These are phyloP conservation scores for Apis laboriosa DNA, from an alignment of 1,140 invertebrate species.

Conservation along the genomic window DNA sequence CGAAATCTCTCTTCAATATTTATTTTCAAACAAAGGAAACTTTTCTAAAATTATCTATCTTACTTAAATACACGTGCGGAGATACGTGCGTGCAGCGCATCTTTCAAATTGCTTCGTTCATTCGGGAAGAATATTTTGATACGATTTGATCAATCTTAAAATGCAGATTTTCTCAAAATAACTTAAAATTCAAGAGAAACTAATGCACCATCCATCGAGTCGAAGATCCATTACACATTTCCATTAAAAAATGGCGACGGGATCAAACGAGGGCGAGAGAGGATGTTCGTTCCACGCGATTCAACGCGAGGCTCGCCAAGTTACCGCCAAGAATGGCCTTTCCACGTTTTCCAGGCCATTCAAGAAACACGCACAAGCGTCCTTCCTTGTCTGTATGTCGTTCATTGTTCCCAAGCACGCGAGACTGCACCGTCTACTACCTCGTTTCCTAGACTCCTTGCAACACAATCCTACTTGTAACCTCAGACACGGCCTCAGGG, in stretches of 20 bases:
- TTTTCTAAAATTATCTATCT: too few relatives aligned
- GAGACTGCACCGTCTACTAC: constrained; percentile 30
- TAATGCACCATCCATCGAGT: too few relatives aligned
- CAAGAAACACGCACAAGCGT: constrained; percentile 26
- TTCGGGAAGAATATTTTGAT: too few relatives aligned
- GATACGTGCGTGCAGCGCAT: too few relatives aligned
- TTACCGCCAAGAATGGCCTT: too few relatives aligned
- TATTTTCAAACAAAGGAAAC: background rate
- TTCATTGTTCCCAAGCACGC: constrained; percentile 58
- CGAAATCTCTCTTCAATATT: background rate
- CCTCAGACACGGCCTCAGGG: constrained; percentile 48
- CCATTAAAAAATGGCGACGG: too few relatives aligned
- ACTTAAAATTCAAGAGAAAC: too few relatives aligned
- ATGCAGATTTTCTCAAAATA: too few relatives aligned
- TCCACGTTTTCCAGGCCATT: constrained; percentile 4
- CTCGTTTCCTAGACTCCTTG: constrained; percentile 10
- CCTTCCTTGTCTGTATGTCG: constrained; percentile 17
- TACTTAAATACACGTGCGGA: too few relatives aligned
- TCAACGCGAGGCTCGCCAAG: background rate
- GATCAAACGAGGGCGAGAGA: background rate
- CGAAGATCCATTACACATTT: too few relatives aligned
- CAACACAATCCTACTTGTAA: constrained; percentile 58
- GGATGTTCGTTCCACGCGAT: background rate
- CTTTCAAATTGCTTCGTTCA: too few relatives aligned
- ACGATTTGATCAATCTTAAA: too few relatives aligned